phyloP scores from a whole-genome alignment of 2,113 vertebrate genomes.

The Pterocles orientalis region DNA sequence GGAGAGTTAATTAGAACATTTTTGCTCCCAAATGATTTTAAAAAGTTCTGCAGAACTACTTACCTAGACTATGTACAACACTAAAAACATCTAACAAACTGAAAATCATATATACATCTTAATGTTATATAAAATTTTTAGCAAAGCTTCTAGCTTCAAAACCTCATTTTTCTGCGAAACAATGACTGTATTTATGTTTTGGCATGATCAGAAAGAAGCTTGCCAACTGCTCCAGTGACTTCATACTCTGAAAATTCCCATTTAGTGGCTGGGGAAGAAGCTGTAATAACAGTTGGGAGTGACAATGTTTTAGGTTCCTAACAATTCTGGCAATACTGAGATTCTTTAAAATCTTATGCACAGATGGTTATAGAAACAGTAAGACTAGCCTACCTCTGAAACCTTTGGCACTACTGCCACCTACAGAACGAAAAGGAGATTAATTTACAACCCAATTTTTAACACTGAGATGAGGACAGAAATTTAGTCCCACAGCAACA shows the following conservation, averaged over 20 bases:
- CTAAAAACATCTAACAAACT: not conserved
- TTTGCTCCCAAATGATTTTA: not conserved
- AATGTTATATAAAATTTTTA: not conserved
- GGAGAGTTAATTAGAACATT: not conserved
- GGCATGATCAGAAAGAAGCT: not conserved
- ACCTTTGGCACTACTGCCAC: constrained; percentile 46
- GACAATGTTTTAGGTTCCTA: not conserved
- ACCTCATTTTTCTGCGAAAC: not conserved
- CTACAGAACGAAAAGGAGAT: not conserved
- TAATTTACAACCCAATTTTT: not conserved
- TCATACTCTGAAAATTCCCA: not conserved
- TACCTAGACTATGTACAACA: not conserved
- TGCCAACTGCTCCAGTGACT: not conserved
- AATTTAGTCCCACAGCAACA: not conserved
- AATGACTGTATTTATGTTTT: not conserved
- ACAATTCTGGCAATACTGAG: not conserved
- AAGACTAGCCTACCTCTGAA: not conserved
- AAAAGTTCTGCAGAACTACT: not conserved
- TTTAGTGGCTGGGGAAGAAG: not conserved
- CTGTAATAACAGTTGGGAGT: not conserved
- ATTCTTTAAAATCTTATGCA: not conserved
- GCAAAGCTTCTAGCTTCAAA: not conserved
- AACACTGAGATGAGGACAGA: not conserved
- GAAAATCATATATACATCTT: not conserved
- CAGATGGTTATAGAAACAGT: not conserved